Percentiles rank a stretch among this genome's conserved stretches.
These are phyloP conservation scores for Nasonia vitripennis DNA, from an alignment of 1,140 invertebrate species.

Conservation along the genomic window DNA sequence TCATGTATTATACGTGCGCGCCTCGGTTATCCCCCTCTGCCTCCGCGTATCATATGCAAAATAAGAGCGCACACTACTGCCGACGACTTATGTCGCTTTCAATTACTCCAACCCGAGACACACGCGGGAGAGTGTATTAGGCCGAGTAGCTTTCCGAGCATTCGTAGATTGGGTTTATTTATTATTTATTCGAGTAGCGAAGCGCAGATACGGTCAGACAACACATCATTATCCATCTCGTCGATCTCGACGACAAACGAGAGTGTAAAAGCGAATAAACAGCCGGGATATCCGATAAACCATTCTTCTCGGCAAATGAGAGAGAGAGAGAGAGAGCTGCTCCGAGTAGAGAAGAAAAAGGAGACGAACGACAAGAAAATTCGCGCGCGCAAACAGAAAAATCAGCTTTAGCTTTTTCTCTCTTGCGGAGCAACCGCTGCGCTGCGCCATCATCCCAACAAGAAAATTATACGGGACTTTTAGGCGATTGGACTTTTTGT, in stretches of 20 bases:
- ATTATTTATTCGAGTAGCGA: background rate
- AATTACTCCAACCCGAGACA: conserved; percentile 30
- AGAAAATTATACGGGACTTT: conserved; percentile 36
- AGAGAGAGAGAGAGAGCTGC: background rate
- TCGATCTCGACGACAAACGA: too few species aligned
- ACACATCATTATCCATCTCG: too few species aligned
- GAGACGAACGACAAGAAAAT: background rate
- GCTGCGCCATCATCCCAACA: background rate
- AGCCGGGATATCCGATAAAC: background rate
- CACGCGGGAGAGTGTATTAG: too few species aligned
- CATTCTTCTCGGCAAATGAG: background rate
- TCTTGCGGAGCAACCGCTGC: background rate
- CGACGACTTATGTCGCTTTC: conserved; percentile 42
- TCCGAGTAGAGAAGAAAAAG: background rate
- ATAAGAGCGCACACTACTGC: background rate
- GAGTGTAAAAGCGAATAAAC: too few species aligned
- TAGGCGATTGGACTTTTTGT: conserved; percentile 33
- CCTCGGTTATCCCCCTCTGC: conserved; percentile 12
- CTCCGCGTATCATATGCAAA: background rate
- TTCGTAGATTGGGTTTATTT: background rate
- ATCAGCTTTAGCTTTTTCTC: background rate
- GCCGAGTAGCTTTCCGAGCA: too few species aligned
- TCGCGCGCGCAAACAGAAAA: conserved; percentile 6
- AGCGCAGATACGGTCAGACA: background rate
- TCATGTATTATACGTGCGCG: background rate